phyloP scores from a whole-genome alignment of 92 coral and sea anemone genomes.

The Siderastrea radians region DNA sequence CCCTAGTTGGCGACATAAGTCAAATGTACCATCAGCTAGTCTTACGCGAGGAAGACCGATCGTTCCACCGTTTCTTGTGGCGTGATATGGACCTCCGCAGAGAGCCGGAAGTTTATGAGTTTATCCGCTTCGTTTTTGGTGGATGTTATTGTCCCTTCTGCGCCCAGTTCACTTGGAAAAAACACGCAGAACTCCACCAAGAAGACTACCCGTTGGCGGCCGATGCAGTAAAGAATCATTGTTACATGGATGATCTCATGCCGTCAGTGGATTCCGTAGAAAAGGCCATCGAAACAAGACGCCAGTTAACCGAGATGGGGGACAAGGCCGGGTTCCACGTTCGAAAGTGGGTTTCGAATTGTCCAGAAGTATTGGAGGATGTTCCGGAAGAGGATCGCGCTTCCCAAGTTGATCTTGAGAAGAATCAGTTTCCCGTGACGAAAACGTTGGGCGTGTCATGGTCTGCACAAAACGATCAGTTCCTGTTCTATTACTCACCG shows the following conservation, averaged over 20 bases:
- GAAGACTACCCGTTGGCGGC: constrained; percentile 43
- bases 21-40: constrained; percentile 54
- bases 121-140: constrained; percentile 69
- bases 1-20: constrained; percentile 17
- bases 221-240: constrained; percentile 35
- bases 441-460: constrained; percentile 41
- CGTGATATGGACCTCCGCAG: constrained; percentile 45
- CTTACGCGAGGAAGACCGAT: constrained; percentile 16
- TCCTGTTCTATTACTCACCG: too few relatives aligned
- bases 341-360: not conserved
- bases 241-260: constrained; percentile 59
- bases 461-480: not conserved
- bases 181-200: constrained; percentile 55
- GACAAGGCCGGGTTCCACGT: constrained; percentile 35
- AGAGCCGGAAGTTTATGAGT: constrained; percentile 63
- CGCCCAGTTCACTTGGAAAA: constrained; percentile 65
- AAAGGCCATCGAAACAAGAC: constrained; percentile 13
- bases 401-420: constrained; percentile 29
- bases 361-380: not conserved
- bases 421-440: constrained; percentile 15
- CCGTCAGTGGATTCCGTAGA: constrained; percentile 22
- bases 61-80: constrained; percentile 40
- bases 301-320: constrained; percentile 30
- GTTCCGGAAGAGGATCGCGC: constrained; percentile 35
- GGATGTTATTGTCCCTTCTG: constrained; percentile 81